A percentile compares a stretch with the other conserved stretches of the same genome.
phyloP scores from a whole-genome alignment of 1,140 invertebrate species.

The Drosophila kurseongensis region DNA sequence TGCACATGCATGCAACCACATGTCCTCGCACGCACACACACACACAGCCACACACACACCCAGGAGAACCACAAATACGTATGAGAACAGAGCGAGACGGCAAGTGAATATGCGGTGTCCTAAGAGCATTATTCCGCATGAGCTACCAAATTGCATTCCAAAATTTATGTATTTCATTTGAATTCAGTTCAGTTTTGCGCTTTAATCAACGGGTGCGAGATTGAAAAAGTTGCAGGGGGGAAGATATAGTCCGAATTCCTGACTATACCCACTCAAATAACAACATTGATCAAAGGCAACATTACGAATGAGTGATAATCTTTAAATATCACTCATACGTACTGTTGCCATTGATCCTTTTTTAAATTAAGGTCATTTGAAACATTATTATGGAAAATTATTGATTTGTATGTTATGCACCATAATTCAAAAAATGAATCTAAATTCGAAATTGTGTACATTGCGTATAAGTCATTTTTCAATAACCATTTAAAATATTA shows the following conservation, averaged over 20 bases:
- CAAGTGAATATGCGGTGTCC: slow-evolving; percentile 33
- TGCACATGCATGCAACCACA: slow-evolving; percentile 53
- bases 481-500: too few relatives aligned
- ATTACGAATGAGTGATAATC: too few relatives aligned
- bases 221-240: not conserved
- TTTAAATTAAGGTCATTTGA: fast-evolving
- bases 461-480: too few relatives aligned
- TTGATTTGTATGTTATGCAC: too few relatives aligned
- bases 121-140: slow-evolving; percentile 63
- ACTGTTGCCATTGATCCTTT: too few relatives aligned
- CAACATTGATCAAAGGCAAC: too few relatives aligned
- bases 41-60: slow-evolving; percentile 12
- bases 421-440: too few relatives aligned
- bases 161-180: slow-evolving; percentile 72
- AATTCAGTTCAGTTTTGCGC: slow-evolving; percentile 46
- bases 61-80: not conserved
- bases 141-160: slow-evolving; percentile 69
- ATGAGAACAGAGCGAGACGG: slow-evolving; percentile 10
- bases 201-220: slow-evolving; percentile 31
- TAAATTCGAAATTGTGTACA: too few relatives aligned
- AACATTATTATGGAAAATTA: too few relatives aligned
- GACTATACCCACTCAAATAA: not conserved
- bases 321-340: too few relatives aligned
- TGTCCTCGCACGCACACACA: slow-evolving; percentile 34
- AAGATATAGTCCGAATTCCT: too few relatives aligned